Conservation (phyloP, 2,888 invertebrate species). For the Lutraria lutraria region DNA sequence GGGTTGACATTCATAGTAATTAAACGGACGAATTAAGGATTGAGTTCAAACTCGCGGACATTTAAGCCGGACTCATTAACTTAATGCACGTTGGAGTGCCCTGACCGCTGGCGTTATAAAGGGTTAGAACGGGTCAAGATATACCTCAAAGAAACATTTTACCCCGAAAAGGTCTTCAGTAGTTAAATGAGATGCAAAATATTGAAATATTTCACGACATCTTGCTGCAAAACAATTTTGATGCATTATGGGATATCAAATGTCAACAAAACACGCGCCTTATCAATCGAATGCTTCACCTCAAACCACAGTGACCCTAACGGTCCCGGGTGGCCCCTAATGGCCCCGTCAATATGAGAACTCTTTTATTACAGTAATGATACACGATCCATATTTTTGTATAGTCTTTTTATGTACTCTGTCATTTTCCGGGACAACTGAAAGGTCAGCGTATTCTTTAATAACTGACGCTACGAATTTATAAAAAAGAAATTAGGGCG, state of each 20-base stretch:
- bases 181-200: conserved; percentile 21
- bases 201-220: not conserved
- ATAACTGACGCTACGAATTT: conserved; percentile 50
- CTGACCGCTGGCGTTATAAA: conserved; percentile 13
- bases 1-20: conserved; percentile 40
- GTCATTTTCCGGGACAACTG: conserved; percentile 39
- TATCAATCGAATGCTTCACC: conserved; percentile 23
- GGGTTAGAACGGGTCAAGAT: conserved; percentile 39
- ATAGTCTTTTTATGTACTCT: conserved; percentile 44
- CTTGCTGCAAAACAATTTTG: not conserved
- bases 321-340: conserved; percentile 36
- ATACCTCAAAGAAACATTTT: conserved; percentile 26
- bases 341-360: conserved; percentile 44
- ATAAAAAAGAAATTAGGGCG: conserved; percentile 37
- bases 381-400: conserved; percentile 37
- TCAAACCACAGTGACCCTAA: conserved; percentile 31
- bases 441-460: conserved; percentile 44
- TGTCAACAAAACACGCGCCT: conserved; percentile 49
- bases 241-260: not conserved
- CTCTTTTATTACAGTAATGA: conserved; percentile 57
- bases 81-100: conserved; percentile 34
- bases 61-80: conserved; percentile 17
- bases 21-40: conserved; percentile 26
- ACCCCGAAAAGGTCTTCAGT: conserved; percentile 30
- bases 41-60: not conserved